phyloP scores from a whole-genome alignment of 2,888 invertebrate species.

The Girardia tigrina region DNA sequence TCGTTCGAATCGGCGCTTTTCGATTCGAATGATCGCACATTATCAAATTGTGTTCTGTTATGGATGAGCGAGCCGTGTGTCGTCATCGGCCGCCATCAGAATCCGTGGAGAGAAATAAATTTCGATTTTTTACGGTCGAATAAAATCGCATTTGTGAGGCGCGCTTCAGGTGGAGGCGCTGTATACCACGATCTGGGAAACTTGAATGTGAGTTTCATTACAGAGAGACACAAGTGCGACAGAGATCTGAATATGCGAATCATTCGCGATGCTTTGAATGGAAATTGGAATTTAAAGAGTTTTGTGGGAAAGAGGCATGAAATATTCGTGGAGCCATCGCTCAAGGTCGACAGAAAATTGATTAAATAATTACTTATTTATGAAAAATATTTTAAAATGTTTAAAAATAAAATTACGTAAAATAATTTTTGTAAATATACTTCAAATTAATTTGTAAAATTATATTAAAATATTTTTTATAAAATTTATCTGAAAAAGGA shows the following conservation, averaged over 20 bases:
- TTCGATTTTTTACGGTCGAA: constrained; percentile 58
- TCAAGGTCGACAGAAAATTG: too few species aligned
- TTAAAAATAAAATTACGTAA: too few species aligned
- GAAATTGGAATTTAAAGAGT: background rate
- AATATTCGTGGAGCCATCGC: background rate
- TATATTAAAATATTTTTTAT: too few species aligned
- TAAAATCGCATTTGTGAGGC: constrained; percentile 65
- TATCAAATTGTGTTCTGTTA: background rate
- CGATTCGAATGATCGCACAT: background rate
- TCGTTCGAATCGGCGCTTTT: constrained; percentile 27
- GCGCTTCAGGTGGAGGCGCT: constrained; percentile 85
- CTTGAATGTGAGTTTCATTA: constrained; percentile 40
- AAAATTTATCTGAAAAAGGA: too few species aligned
- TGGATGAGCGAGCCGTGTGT: constrained; percentile 69
- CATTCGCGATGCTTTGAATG: background rate
- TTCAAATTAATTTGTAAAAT: too few species aligned
- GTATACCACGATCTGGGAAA: constrained; percentile 81
- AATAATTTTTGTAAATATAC: too few species aligned
- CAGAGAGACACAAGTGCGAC: background rate
- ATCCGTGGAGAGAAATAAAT: constrained; percentile 84
- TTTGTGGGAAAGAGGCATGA: background rate
- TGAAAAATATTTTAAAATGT: too few species aligned
- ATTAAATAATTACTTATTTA: too few species aligned
- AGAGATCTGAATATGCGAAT: background rate
- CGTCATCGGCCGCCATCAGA: constrained; percentile 87